Conservation (phyloP, 2,888 invertebrate genomes). For the Hyposoter dolosus region DNA sequence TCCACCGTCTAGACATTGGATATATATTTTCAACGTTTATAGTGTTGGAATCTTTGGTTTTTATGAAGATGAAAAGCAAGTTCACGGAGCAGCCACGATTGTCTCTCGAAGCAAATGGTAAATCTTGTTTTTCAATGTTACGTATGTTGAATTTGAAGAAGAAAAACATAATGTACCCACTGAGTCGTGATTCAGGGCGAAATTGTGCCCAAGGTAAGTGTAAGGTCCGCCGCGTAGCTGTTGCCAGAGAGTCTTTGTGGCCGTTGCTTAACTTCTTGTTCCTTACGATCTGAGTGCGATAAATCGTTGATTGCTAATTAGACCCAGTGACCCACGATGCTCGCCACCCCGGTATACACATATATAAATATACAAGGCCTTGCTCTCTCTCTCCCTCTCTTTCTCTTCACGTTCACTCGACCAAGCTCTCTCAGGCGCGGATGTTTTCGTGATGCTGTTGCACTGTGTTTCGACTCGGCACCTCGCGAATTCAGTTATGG, state of each 20-base stretch:
- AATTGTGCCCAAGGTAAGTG: conserved; percentile 37
- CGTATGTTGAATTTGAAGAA: conserved; percentile 8
- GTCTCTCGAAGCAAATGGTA: neutral
- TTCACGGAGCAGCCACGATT: neutral
- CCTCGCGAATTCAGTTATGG: conserved; percentile 49
- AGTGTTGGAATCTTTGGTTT: neutral
- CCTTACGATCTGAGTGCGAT: conserved; percentile 76
- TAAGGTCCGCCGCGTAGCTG: conserved; percentile 14
- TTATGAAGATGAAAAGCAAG: neutral
- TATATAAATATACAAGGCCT: conserved; percentile 21
- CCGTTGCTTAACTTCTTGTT: conserved; percentile 64
- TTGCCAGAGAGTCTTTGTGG: conserved; percentile 70
- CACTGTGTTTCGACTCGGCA: conserved; percentile 48
- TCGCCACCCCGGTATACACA: conserved; percentile 45
- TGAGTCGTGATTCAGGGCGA: conserved; percentile 12
- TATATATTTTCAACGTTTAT: neutral
- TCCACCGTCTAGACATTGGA: neutral
- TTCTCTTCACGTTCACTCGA: conserved; percentile 10
- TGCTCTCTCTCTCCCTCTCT: neutral
- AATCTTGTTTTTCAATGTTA: neutral
- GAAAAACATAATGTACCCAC: neutral
- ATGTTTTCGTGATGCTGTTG: conserved; percentile 37
- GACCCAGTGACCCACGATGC: conserved; percentile 78
- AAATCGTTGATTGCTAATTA: conserved; percentile 82
- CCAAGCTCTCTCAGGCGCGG: conserved; percentile 20